Percentiles rank a stretch among this genome's conserved stretches.
These are phyloP conservation scores for Rhinella marina DNA, from an alignment of 2,797 vertebrate species.

Conservation along the genomic window DNA sequence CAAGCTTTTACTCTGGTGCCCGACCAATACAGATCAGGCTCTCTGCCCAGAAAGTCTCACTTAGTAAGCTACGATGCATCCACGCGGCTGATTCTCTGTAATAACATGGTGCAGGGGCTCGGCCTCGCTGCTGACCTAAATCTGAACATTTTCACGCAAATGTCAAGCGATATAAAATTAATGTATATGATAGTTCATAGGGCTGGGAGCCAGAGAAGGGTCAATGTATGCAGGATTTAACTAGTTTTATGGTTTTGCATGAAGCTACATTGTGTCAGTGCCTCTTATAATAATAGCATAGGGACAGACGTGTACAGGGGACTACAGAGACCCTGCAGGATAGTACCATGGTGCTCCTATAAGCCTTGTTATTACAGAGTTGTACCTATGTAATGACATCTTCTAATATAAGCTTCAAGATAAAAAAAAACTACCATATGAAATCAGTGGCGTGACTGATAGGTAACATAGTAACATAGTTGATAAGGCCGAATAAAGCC, in stretches of 20 bases:
- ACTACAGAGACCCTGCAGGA: fast-evolving
- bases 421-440: too few relatives aligned
- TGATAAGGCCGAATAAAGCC: too few relatives aligned
- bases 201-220: background rate
- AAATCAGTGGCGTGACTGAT: too few relatives aligned
- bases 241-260: background rate
- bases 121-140: constrained; percentile 21
- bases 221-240: background rate
- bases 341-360: background rate
- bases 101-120: constrained; percentile 3
- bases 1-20: constrained; percentile 18
- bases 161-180: background rate
- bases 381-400: too few relatives aligned
- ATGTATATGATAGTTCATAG: background rate
- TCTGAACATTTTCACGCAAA: constrained; percentile 16
- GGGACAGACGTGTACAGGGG: background rate
- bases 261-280: background rate
- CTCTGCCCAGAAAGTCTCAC: constrained; percentile 52
- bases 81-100: constrained; percentile 6
- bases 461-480: too few relatives aligned
- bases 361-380: background rate
- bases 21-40: constrained; percentile 46
- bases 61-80: constrained; percentile 25
- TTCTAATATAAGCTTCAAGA: too few relatives aligned
- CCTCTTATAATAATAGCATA: background rate